Conservation (phyloP, 23 tunicate genomes). For the Styela clava region DNA sequence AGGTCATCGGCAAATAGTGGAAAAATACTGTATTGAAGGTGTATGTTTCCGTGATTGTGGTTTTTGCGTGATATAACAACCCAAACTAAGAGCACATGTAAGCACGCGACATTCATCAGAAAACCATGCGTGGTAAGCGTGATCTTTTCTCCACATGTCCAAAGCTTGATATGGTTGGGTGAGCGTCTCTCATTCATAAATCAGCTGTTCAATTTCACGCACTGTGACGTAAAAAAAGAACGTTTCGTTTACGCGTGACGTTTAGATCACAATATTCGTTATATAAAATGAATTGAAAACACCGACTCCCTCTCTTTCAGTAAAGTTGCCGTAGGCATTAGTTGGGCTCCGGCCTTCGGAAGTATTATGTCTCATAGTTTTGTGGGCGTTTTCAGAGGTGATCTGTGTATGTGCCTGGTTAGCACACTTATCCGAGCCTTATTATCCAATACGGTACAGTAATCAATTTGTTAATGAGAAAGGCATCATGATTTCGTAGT, state of each 20-base stretch:
- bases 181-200: conserved; percentile 4
- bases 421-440: no score
- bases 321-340: neutral
- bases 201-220: conserved; percentile 13
- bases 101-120: neutral
- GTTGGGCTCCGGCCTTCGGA: no score
- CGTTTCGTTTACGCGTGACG: neutral
- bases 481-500: no score
- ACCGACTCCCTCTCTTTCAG: neutral
- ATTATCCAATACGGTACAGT: no score
- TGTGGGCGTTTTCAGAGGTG: no score
- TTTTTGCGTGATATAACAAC: neutral
- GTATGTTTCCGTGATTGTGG: neutral
- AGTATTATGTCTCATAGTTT: no score
- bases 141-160: neutral
- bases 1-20: no score
- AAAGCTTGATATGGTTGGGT: conserved; percentile 1
- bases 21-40: neutral
- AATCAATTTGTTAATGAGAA: no score
- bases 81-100: neutral
- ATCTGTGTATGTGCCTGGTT: no score
- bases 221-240: neutral
- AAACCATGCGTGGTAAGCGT: neutral
- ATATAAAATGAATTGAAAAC: neutral
- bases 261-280: neutral